phyloP scores from a whole-genome alignment of 1,140 invertebrate genomes.

The Coboldia fuscipes region DNA sequence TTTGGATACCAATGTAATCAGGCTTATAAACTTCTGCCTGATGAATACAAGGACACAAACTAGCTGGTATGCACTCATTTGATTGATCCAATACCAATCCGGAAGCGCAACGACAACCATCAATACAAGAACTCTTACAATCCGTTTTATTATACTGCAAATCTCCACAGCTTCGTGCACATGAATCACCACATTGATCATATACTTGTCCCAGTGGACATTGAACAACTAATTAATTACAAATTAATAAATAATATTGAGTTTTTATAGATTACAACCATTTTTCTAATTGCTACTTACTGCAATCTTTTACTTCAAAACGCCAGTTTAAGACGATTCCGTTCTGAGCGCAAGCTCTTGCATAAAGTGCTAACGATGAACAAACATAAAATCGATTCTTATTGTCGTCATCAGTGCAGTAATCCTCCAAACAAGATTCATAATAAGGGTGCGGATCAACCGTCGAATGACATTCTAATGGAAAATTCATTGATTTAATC shows the following conservation, averaged over 20 bases:
- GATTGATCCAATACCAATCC: slow-evolving; percentile 46
- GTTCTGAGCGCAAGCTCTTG: slow-evolving; percentile 47
- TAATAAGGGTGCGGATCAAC: slow-evolving; percentile 60
- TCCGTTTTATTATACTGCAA: slow-evolving; percentile 16
- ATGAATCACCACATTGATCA: slow-evolving; percentile 56
- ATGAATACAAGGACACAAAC: slow-evolving; percentile 51
- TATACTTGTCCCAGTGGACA: slow-evolving; percentile 60
- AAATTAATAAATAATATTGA: slow-evolving; percentile 1
- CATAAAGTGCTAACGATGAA: slow-evolving; percentile 58
- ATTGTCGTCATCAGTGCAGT: slow-evolving; percentile 55
- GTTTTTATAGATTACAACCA: no score
- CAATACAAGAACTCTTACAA: slow-evolving; percentile 38
- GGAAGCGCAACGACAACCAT: slow-evolving; percentile 69
- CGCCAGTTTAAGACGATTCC: slow-evolving; percentile 57
- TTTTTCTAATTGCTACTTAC: no score
- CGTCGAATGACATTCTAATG: slow-evolving; percentile 50
- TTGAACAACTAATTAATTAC: slow-evolving; percentile 28
- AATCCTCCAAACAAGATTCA: slow-evolving; percentile 64
- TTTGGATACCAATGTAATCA: no score
- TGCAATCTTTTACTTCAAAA: slow-evolving; percentile 51
- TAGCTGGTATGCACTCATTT: slow-evolving; percentile 53
- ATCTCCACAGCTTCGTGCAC: slow-evolving; percentile 45
- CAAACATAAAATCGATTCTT: slow-evolving; percentile 52
- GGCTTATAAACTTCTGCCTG: slow-evolving; percentile 47
- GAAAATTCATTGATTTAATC: slow-evolving; percentile 6